Percentiles rank a stretch among this genome's conserved stretches.
Evolutionary conservation across 1,140 invertebrate genomes (phyloP).

Genomic region (Procambarus clarkii): DNA sequence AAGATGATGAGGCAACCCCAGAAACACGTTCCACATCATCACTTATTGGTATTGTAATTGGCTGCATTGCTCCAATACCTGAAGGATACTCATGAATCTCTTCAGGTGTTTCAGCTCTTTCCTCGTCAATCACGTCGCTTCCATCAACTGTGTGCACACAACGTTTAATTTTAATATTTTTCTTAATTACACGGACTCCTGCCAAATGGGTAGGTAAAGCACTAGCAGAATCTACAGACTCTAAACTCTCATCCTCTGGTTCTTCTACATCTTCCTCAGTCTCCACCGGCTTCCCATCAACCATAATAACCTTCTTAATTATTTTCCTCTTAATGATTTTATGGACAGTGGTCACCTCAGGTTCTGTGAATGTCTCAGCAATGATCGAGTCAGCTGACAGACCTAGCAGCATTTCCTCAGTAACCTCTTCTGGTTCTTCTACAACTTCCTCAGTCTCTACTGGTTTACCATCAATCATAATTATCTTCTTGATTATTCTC

Average conservation of each 20-base stretch:
- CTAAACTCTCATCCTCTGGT: constrained; percentile 43
- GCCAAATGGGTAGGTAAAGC: background rate
- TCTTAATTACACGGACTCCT: constrained; percentile 50
- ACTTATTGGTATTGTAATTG: constrained; percentile 44
- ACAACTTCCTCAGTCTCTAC: constrained; percentile 56
- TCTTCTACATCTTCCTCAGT: constrained; percentile 53
- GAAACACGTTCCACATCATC: constrained; percentile 37
- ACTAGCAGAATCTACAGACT: background rate
- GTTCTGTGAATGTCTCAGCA: constrained; percentile 48
- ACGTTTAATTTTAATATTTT: constrained; percentile 81
- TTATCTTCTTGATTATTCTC: constrained; percentile 54
- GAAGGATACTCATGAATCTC: constrained; percentile 40
- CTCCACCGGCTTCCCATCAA: constrained; percentile 62
- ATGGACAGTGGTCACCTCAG: background rate
- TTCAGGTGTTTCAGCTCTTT: constrained; percentile 48
- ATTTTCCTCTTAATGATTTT: constrained; percentile 29
- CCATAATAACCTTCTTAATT: constrained; percentile 39
- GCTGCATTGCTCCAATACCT: background rate
- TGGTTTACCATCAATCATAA: constrained; percentile 58
- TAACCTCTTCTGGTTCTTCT: constrained; percentile 52
- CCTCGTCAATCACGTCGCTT: constrained; percentile 79
- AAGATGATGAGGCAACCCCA: background rate
- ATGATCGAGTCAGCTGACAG: constrained; percentile 29
- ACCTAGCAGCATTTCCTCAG: constrained; percentile 37
- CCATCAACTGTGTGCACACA: constrained; percentile 87